Evolutionary conservation across 2,888 invertebrate genomes (phyloP).

Genomic region (Acleris cristana): DNA sequence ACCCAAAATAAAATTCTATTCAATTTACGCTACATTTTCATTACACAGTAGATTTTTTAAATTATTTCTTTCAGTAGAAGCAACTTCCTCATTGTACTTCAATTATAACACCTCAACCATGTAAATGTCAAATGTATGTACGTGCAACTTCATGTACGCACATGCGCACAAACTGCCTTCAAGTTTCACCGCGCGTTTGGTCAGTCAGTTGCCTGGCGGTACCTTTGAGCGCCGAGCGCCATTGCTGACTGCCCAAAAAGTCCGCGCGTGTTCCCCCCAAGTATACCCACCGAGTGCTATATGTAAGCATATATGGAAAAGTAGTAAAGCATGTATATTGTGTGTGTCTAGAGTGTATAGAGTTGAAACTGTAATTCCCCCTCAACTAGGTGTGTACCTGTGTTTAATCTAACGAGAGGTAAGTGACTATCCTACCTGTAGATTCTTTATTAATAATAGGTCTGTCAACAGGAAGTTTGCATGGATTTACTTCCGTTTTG

Average conservation of each 20-base stretch:
- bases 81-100: too few relatives aligned
- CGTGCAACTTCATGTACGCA: slow-evolving; percentile 44
- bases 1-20: too few relatives aligned
- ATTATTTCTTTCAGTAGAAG: too few relatives aligned
- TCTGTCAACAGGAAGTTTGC: slow-evolving; percentile 49
- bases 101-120: too few relatives aligned
- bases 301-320: slow-evolving; percentile 74
- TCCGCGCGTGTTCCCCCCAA: slow-evolving; percentile 55
- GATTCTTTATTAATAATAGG: slow-evolving; percentile 44
- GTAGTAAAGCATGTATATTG: slow-evolving; percentile 73
- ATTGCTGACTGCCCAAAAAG: slow-evolving; percentile 45
- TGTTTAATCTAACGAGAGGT: slow-evolving; percentile 60
- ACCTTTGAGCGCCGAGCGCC: slow-evolving; percentile 56
- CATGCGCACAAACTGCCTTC: slow-evolving; percentile 59
- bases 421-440: slow-evolving; percentile 68
- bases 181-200: slow-evolving; percentile 46
- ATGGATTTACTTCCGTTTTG: slow-evolving; percentile 42
- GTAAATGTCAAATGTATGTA: slow-evolving; percentile 28
- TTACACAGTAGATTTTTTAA: too few relatives aligned
- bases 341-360: slow-evolving; percentile 66
- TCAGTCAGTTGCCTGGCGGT: slow-evolving; percentile 69
- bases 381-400: slow-evolving; percentile 66
- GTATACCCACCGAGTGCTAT: slow-evolving; percentile 69
- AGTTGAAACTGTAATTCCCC: slow-evolving; percentile 55
- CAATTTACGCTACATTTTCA: too few relatives aligned